Conservation (phyloP, 2,888 invertebrate species). For the Agrochola lychnidis region DNA sequence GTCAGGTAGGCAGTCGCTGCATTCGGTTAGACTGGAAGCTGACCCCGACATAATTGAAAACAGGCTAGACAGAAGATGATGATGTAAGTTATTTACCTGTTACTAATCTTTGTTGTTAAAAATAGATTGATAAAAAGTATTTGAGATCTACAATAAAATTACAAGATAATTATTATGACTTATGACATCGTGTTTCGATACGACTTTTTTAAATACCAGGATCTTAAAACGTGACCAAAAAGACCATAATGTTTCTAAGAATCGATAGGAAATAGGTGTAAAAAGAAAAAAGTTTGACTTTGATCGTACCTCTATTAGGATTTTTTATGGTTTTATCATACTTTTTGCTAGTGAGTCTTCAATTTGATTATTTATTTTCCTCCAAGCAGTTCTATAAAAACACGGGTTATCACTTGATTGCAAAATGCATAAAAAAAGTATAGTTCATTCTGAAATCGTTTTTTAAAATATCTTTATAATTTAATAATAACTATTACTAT, state of each 20-base stretch:
- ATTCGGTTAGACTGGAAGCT: neutral
- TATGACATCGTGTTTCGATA: conserved; percentile 10
- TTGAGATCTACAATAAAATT: neutral
- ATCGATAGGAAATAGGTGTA: conserved; percentile 4
- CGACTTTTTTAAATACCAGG: conserved; percentile 18
- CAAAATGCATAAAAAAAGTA: no score
- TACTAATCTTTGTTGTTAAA: neutral
- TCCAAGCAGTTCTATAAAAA: neutral
- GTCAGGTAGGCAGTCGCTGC: neutral
- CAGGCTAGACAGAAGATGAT: neutral
- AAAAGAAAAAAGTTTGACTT: conserved; percentile 38
- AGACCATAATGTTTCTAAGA: conserved; percentile 11
- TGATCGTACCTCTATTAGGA: conserved; percentile 26
- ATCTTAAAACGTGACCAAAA: conserved; percentile 14
- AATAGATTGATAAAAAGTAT: neutral
- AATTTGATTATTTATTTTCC: conserved; percentile 19
- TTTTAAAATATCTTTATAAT: no score
- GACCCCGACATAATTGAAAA: no score
- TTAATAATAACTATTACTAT: no score
- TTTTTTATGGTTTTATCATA: conserved; percentile 11
- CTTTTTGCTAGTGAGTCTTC: conserved; percentile 24
- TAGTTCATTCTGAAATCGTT: no score
- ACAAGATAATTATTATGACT: neutral
- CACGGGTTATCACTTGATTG: neutral
- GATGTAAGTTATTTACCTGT: neutral